Evolutionary conservation across 2,113 vertebrate genomes (phyloP), one percentile per base, ranked within the genome.

Genomic region (Tupaia chinensis): DNA sequence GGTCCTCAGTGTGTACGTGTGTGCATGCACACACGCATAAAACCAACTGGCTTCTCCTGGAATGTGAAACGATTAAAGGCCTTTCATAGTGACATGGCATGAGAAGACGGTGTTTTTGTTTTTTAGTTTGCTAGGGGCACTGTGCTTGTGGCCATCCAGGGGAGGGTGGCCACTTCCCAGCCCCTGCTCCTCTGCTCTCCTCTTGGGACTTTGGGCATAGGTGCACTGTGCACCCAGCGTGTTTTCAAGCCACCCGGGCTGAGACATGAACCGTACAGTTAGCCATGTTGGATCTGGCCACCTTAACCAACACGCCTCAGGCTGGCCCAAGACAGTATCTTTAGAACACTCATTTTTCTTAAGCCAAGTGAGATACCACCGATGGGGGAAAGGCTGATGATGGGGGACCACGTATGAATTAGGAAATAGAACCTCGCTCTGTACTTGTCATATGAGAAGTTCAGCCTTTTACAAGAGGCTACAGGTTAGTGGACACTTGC

Each of bases 361-460:
- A 44, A 32, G 53, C 80, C 92, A 58, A 78, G 58, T 17, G 58
- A 84, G 80, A 63, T 69, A 34, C 6, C 68, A 5, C 53, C 68
- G 22, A 44, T 56, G 70, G 63, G 3, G 15, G 7, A 85, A 86
- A 91, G 32, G 27, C 29, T 84, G 68, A 87, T 16, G 32, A n/a
- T 22, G 60, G 25, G 53, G 93, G 54, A 34, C 5, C 17, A 68
- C 9, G 87, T 70, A 78, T 0, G 32, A 93, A 89, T 94, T 54
- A 72, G 13, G n/a, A 90, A 44, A 44, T 44, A 44, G 44, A 44
- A 44, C 44, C 44, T 5, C 5, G 44, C 44, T 44, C 44, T 44
- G 44, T 44, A 44, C 44, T 44, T 87, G 66, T 92, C 89, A 95
- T 68, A 80, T 84, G 58, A 96, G 65, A 95, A 83, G 72, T 27